A percentile compares a stretch with the other conserved stretches of the same genome.
phyloP scores from a whole-genome alignment of 2,888 invertebrate genomes.

The Anthophora plumipes region DNA sequence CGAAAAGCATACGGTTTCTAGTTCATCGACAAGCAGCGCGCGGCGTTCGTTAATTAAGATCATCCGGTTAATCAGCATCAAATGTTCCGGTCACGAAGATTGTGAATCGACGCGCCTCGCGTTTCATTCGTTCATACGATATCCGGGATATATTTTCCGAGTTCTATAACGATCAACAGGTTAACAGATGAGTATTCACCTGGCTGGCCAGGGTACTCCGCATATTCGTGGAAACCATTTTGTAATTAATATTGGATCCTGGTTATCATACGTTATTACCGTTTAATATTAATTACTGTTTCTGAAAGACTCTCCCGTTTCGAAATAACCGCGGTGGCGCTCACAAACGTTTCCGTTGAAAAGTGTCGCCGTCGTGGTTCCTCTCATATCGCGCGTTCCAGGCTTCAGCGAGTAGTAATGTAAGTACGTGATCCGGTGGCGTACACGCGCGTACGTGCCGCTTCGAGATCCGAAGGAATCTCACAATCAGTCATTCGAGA shows the following conservation, averaged over 20 bases:
- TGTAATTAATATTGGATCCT: constrained; percentile 41
- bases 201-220: neutral
- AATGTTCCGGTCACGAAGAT: constrained; percentile 19
- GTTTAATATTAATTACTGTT: constrained; percentile 43
- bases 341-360: neutral
- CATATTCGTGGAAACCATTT: neutral
- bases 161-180: constrained; percentile 61
- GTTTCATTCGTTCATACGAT: neutral
- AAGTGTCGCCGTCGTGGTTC: neutral
- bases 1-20: constrained; percentile 12
- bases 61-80: constrained; percentile 45
- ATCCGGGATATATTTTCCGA: constrained; percentile 29
- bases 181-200: constrained; percentile 38
- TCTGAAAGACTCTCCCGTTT: neutral
- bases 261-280: constrained; percentile 33
- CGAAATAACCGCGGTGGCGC: neutral
- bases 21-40: neutral
- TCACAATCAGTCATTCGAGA: constrained; percentile 69
- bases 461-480: constrained; percentile 50
- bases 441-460: constrained; percentile 19
- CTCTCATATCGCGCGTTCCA: neutral
- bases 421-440: neutral
- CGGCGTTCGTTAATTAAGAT: constrained; percentile 49
- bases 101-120: neutral
- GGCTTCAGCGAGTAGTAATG: neutral